Percentiles rank a stretch among this genome's conserved stretches.
Evolutionary conservation across 2,888 invertebrate genomes (phyloP).

Genomic region (Sinodicranocentrus sp.): DNA sequence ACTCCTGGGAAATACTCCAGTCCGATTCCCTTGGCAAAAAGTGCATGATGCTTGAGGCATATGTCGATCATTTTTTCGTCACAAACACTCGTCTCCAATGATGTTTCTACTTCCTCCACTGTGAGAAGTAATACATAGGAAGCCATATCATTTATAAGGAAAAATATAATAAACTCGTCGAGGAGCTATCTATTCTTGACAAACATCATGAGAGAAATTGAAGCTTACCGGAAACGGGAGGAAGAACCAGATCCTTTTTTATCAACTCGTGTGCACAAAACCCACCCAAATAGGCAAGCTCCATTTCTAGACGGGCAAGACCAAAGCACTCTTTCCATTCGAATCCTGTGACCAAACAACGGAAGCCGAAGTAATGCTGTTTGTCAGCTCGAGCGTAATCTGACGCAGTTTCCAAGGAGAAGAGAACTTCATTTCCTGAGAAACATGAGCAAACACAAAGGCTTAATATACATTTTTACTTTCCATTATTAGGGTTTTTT

Average conservation of each 20-base stretch:
- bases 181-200: too few relatives aligned
- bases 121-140: slow-evolving; percentile 52
- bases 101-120: slow-evolving; percentile 83
- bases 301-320: slow-evolving; percentile 90
- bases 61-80: slow-evolving; percentile 85
- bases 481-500: too few relatives aligned
- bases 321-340: slow-evolving; percentile 80
- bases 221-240: slow-evolving; percentile 81
- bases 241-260: slow-evolving; percentile 88
- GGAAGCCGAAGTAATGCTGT: slow-evolving; percentile 88
- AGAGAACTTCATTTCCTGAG: slow-evolving; percentile 94
- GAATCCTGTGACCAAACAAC: slow-evolving; percentile 90
- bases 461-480: too few relatives aligned
- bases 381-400: slow-evolving; percentile 95
- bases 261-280: slow-evolving; percentile 94
- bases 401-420: slow-evolving; percentile 96
- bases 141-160: background rate
- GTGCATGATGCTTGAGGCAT: slow-evolving; percentile 84
- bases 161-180: background rate
- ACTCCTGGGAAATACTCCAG: slow-evolving; percentile 92
- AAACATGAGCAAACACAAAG: too few relatives aligned
- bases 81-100: slow-evolving; percentile 81
- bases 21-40: slow-evolving; percentile 94
- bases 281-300: slow-evolving; percentile 92
- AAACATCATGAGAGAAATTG: background rate